Percentiles rank a stretch among this genome's conserved stretches.
phyloP scores from a whole-genome alignment of 2,797 vertebrate genomes.

The Silurus aristotelis region DNA sequence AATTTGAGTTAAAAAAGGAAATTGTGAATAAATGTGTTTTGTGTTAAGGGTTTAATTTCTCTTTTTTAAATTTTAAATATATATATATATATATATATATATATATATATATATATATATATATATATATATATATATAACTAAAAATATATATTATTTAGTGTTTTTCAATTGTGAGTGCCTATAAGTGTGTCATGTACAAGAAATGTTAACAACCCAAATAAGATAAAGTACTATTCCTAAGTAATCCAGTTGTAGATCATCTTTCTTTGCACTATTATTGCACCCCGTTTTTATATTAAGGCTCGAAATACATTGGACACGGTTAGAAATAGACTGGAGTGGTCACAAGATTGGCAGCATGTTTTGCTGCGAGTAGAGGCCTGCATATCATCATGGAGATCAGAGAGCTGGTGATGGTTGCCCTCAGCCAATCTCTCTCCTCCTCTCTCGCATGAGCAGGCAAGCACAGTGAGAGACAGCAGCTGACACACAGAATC shows the following conservation, averaged over 20 bases:
- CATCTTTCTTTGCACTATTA: neutral
- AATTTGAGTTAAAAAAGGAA: no score
- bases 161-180: no score
- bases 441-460: conserved; percentile 7
- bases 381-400: conserved; percentile 35
- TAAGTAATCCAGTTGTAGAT: no score
- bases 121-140: no score
- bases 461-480: conserved; percentile 11
- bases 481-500: conserved; percentile 29
- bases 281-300: neutral
- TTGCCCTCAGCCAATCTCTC: conserved; percentile 26
- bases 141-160: no score
- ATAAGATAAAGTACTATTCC: neutral
- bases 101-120: no score
- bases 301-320: neutral
- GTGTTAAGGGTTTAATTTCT: no score
- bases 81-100: no score
- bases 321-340: neutral
- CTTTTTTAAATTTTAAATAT: no score
- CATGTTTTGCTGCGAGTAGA: conserved; percentile 18
- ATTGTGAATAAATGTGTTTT: no score
- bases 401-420: conserved; percentile 40
- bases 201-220: neutral
- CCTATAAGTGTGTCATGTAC: neutral
- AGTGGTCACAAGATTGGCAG: neutral